phyloP scores from a whole-genome alignment of 2,797 vertebrate species.

The Danio jaintianensis region DNA sequence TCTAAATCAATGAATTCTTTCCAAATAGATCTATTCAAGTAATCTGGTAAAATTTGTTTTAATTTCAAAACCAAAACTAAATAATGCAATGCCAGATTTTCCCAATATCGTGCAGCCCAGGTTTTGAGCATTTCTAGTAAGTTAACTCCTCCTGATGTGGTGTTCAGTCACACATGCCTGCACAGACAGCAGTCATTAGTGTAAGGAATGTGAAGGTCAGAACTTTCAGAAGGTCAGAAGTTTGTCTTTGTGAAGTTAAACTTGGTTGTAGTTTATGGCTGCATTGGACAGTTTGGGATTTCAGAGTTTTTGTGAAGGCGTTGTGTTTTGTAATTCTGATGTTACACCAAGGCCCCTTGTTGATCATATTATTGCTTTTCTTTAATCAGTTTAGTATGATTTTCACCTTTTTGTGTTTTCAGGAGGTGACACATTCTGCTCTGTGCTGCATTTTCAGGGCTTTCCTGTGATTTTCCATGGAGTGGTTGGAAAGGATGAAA shows the following conservation, averaged over 20 bases:
- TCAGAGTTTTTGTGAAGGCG: neutral
- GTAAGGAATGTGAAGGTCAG: slow-evolving; percentile 10
- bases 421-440: neutral
- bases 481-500: slow-evolving; percentile 82
- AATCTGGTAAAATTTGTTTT: no score
- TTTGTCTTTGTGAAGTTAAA: neutral
- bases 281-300: neutral
- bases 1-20: no score
- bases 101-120: no score
- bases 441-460: slow-evolving; percentile 69
- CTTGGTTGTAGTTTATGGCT: neutral
- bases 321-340: neutral
- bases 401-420: neutral
- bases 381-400: neutral
- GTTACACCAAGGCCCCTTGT: neutral
- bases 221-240: neutral
- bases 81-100: no score
- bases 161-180: neutral
- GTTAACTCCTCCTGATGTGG: neutral
- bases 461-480: slow-evolving; percentile 94
- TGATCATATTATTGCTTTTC: neutral
- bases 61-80: no score
- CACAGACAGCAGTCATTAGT: neutral
- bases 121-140: no score
- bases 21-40: no score